phyloP scores from a whole-genome alignment of 2,888 invertebrate species.

The Gymnoscelis rufifasciata region DNA sequence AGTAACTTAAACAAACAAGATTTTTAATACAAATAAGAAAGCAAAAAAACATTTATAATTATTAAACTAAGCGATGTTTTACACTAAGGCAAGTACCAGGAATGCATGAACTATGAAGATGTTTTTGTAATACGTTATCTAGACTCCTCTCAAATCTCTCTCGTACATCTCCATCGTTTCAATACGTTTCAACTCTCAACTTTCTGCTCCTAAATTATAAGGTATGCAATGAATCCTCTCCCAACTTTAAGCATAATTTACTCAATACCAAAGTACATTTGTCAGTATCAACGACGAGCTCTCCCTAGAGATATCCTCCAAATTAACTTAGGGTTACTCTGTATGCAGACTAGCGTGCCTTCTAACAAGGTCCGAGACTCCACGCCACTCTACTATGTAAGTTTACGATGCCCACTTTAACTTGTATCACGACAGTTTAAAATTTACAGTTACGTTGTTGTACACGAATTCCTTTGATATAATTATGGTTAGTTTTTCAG shows the following conservation, averaged over 20 bases:
- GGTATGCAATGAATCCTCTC: too few relatives aligned
- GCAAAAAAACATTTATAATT: too few relatives aligned
- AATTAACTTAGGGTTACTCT: constrained; percentile 72
- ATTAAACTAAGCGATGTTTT: too few relatives aligned
- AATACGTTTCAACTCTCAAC: too few relatives aligned
- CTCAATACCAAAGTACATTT: constrained; percentile 57
- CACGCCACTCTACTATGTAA: constrained; percentile 41
- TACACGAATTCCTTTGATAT: not conserved
- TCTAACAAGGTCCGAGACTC: constrained; percentile 67
- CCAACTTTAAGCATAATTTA: constrained; percentile 48
- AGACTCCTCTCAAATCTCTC: too few relatives aligned
- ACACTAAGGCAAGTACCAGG: too few relatives aligned
- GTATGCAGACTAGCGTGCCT: constrained; percentile 68
- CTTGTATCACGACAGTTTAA: constrained; percentile 37
- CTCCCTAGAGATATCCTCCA: constrained; percentile 57
- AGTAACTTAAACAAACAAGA: too few relatives aligned
- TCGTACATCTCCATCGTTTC: too few relatives aligned
- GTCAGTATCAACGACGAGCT: constrained; percentile 50
- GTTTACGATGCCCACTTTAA: constrained; percentile 43
- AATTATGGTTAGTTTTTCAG: not conserved
- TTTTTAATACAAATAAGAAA: too few relatives aligned
- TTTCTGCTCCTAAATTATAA: too few relatives aligned
- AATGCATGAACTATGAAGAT: too few relatives aligned
- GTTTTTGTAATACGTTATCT: too few relatives aligned
- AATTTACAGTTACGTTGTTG: constrained; percentile 35